Percentiles rank a stretch among this genome's conserved stretches.
Conservation (phyloP, 2,113 vertebrate genomes). For the Megalops atlanticus region DNA sequence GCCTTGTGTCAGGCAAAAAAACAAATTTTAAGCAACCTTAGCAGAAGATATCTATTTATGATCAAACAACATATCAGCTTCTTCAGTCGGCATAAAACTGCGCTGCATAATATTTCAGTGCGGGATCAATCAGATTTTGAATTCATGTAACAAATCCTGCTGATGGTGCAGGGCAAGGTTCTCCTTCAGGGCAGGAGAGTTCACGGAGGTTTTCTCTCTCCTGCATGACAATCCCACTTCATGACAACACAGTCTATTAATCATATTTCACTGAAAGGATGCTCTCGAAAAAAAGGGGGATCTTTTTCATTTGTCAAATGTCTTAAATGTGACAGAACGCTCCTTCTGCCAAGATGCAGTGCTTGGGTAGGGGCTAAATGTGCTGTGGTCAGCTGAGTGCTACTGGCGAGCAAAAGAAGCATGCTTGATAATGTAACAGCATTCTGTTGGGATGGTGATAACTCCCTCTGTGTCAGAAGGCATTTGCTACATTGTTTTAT, state of each 20-base stretch:
- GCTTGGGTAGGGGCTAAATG: conserved; percentile 89
- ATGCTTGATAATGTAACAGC: conserved; percentile 69
- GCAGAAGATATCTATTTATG: conserved; percentile 72
- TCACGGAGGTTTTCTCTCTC: conserved; percentile 60
- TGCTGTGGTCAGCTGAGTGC: conserved; percentile 99
- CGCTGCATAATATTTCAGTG: conserved; percentile 76
- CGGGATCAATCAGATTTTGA: conserved; percentile 79
- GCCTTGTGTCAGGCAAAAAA: conserved; percentile 39
- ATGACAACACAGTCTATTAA: conserved; percentile 92
- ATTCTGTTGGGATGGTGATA: neutral
- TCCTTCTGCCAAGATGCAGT: conserved; percentile 95
- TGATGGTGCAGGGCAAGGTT: conserved; percentile 73
- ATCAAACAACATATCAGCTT: conserved; percentile 75
- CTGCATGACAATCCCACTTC: conserved; percentile 77
- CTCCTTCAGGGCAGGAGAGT: conserved; percentile 72
- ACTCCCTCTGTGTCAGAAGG: conserved; percentile 51
- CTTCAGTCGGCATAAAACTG: conserved; percentile 29
- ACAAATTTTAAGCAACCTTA: conserved; percentile 76
- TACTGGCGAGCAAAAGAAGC: conserved; percentile 68
- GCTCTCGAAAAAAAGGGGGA: conserved; percentile 87
- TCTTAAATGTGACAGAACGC: conserved; percentile 97
- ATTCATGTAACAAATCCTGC: conserved; percentile 74
- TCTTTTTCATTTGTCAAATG: conserved; percentile 98
- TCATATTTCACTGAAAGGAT: conserved; percentile 85
- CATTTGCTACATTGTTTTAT: neutral